Evolutionary conservation across 2,113 vertebrate species (phyloP).

Genomic region (Neomonachus schauinslandi): DNA sequence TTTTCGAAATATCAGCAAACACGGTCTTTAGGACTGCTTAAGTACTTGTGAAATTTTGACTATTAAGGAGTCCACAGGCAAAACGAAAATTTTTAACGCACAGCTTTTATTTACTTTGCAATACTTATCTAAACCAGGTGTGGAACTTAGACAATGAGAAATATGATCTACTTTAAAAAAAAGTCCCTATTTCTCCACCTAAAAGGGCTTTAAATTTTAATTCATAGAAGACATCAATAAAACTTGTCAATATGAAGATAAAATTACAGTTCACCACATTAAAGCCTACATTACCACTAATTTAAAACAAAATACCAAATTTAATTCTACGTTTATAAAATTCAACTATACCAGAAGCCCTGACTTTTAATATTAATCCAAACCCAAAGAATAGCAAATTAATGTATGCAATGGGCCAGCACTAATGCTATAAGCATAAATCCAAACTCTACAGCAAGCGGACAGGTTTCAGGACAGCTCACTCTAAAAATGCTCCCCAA

Average conservation of each 20-base stretch:
- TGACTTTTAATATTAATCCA: background rate
- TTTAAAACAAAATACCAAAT: constrained; percentile 1
- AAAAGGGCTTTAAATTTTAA: constrained; percentile 10
- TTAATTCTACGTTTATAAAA: background rate
- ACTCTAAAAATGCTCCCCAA: background rate
- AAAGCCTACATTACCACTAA: background rate
- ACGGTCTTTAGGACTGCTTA: background rate
- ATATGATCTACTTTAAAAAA: background rate
- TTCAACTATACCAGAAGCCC: background rate
- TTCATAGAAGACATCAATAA: background rate
- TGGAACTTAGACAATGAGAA: background rate
- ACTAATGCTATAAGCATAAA: background rate
- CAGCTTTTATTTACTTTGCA: background rate
- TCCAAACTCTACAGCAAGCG: background rate
- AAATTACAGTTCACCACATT: background rate
- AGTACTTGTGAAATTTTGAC: background rate
- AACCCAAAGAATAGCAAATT: constrained; percentile 23
- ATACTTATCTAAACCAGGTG: background rate
- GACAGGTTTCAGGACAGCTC: background rate
- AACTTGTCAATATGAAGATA: constrained; percentile 14
- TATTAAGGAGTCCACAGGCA: background rate
- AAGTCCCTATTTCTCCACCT: background rate
- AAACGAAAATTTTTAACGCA: constrained; percentile 13
- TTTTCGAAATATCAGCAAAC: background rate
- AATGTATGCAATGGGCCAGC: background rate